Evolutionary conservation across 2,113 vertebrate species (phyloP).

Genomic region (Synodontis membranacea): DNA sequence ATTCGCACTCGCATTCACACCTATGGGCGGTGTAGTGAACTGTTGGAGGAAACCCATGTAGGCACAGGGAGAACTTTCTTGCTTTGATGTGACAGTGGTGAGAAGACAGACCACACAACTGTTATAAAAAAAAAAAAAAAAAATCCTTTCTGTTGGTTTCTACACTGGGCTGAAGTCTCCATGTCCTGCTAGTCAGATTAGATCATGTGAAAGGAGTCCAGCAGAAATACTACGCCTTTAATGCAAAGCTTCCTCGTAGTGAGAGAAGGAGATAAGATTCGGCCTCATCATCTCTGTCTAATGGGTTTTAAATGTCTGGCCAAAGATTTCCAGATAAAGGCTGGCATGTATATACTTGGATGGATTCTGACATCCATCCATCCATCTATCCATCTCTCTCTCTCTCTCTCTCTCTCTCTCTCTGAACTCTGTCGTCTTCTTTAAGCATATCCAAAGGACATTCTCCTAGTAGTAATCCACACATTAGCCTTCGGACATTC

Average conservation of each 20-base stretch:
- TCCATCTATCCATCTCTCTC: background rate
- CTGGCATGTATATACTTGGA: background rate
- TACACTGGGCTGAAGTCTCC: background rate
- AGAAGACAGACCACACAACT: background rate
- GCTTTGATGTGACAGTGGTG: background rate
- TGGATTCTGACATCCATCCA: background rate
- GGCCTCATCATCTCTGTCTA: background rate
- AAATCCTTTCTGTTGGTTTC: background rate
- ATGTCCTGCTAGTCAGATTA: background rate
- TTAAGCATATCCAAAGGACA: background rate
- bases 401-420: background rate
- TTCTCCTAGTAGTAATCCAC: background rate
- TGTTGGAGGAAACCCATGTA: too few relatives aligned
- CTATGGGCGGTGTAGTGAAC: too few relatives aligned
- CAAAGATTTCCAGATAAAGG: background rate
- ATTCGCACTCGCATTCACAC: too few relatives aligned
- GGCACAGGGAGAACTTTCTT: too few relatives aligned
- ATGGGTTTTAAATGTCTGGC: background rate
- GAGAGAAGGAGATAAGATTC: background rate
- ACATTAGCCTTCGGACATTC: background rate
- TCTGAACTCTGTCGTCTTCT: background rate
- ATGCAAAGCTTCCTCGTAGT: background rate
- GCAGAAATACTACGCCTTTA: background rate
- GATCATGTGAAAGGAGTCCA: background rate
- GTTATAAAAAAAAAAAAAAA: too few relatives aligned